Conservation (phyloP, 2,888 invertebrate species). For the Pocota personata region DNA sequence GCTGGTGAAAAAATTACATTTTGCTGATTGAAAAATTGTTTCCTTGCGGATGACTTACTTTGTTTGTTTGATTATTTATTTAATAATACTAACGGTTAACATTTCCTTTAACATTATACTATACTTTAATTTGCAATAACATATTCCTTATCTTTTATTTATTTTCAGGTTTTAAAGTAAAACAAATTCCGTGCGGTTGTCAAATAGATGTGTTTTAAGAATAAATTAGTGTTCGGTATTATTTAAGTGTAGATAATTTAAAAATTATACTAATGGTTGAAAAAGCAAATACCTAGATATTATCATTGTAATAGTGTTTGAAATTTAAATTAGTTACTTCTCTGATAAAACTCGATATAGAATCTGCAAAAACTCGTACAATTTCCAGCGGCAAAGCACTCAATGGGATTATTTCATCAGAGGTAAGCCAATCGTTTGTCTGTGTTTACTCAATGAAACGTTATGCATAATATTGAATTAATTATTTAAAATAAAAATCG, state of each 20-base stretch:
- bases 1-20: too few relatives aligned
- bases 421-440: slow-evolving; percentile 34
- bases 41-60: too few relatives aligned
- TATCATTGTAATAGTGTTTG: slow-evolving; percentile 37
- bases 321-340: slow-evolving; percentile 10
- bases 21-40: too few relatives aligned
- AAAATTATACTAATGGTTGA: slow-evolving; percentile 1
- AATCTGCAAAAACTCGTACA: slow-evolving; percentile 34
- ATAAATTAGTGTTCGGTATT: slow-evolving; percentile 26
- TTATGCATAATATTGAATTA: neutral
- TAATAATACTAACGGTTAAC: too few relatives aligned
- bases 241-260: slow-evolving; percentile 16
- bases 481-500: neutral
- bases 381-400: slow-evolving; percentile 43
- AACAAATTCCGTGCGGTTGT: slow-evolving; percentile 30
- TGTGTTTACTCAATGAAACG: too few relatives aligned
- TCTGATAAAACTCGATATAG: slow-evolving; percentile 29
- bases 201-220: slow-evolving; percentile 19
- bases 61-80: too few relatives aligned
- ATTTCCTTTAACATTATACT: too few relatives aligned
- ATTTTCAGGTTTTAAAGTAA: slow-evolving; percentile 48
- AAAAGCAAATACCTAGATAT: neutral
- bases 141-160: neutral
- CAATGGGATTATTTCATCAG: slow-evolving; percentile 67
- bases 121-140: too few relatives aligned